Percentiles rank a stretch among this genome's conserved stretches.
Evolutionary conservation across 2,113 vertebrate genomes (phyloP).

Genomic region (Nestor notabilis): DNA sequence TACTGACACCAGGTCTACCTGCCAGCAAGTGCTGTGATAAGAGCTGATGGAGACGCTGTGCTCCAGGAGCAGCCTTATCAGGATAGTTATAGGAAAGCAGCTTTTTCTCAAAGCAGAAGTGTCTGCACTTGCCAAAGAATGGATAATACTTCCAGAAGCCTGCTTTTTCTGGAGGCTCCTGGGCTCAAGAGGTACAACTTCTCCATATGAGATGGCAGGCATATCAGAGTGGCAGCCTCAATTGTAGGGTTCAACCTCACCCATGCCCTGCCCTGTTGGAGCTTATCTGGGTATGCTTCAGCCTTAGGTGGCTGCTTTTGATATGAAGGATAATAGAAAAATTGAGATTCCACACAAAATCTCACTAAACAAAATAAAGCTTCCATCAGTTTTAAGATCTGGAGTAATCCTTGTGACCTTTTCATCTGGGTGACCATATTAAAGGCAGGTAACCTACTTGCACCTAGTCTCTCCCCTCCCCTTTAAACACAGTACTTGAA

Average conservation of each 20-base stretch:
- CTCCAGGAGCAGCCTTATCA: constrained; percentile 31
- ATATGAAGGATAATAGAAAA: not conserved
- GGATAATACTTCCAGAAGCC: not conserved
- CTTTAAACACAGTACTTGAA: not conserved
- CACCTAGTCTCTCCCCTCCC: not conserved
- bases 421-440: not conserved
- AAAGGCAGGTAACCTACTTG: not conserved
- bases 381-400: not conserved
- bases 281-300: not conserved
- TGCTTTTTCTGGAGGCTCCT: not conserved
- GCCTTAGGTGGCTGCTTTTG: not conserved
- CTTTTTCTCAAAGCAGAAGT: not conserved
- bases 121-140: not conserved
- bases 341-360: not conserved
- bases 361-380: not conserved
- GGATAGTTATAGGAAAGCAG: not conserved
- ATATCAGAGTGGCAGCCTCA: not conserved
- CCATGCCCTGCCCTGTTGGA: not conserved
- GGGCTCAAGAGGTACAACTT: not conserved
- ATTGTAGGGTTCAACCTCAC: fast-evolving
- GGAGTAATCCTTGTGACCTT: not conserved
- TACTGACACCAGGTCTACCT: fast-evolving
- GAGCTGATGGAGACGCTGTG: not conserved
- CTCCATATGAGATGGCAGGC: not conserved
- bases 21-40: not conserved